Base-by-base conservation (phyloP, 2,113 vertebrate genomes). In the Pluvialis apricaria region DNA sequence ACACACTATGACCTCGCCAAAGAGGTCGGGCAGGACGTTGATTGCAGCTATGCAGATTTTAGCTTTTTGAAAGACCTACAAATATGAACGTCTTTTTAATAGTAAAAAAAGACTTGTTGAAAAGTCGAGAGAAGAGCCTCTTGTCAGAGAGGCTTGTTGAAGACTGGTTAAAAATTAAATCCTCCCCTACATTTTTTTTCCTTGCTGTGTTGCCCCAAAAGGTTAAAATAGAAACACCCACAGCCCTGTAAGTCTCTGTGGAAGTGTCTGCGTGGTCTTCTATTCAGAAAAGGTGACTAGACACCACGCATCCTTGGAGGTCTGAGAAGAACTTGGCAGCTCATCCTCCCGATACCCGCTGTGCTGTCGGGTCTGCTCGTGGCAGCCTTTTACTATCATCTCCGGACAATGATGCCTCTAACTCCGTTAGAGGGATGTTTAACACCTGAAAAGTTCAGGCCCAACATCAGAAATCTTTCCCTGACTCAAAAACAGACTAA, bases 1-100 rank as follows among this genome's bases (percentile, higher is more conserved):
- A 51, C 54, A 76, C 4, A 4, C 34, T 6, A 3, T 0, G 4
- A 42, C 71, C 60, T 55, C 3, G 0, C 7, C 15, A 0, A 65
- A 75, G 34, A 44, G 60, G n/a, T 19, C 11, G 4, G 40, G 55
- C 55, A 64, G 38, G 61, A 64, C 10, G 7, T 10, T 45, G 34
- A 44, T 29, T 34, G 38, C 28, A 45, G 4, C n/a, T 42, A 22
- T 1, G 28, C 11, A 68, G 5, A 24, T 72, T 6, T 26, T 60
- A 88, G 17, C 21, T 36, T 81, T 83, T 7, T 49, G 40, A 70
- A 86, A 77, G 36, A 19, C 8, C 9, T 62, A 34, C 13, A 57
- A 71, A 32, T 44, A 61, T 0, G 64, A 61, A 51, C 8, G 34
- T 25, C 15, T 62, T 79, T 42, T 49, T 31, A 71, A 82, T 2